Percentiles rank a stretch among this genome's conserved stretches.
These are phyloP conservation scores for Diaperis boleti DNA, from an alignment of 2,888 invertebrate species.

Conservation along the genomic window DNA sequence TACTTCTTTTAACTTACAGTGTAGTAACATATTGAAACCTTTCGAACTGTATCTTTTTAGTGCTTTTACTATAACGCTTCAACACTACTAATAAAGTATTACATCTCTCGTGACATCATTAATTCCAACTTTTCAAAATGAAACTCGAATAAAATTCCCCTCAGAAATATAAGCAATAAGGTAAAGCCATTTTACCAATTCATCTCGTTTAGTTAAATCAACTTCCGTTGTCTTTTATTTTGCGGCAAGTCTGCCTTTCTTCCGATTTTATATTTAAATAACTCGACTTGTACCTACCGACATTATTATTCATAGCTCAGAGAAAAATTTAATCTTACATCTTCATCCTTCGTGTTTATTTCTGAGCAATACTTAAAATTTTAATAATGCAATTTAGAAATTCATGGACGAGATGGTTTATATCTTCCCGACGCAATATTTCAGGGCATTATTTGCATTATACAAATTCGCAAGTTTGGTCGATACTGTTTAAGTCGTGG, in stretches of 20 bases:
- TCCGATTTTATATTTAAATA: slow-evolving; percentile 17
- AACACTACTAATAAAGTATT: too few species aligned
- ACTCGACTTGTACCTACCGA: background rate
- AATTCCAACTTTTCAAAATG: slow-evolving; percentile 7
- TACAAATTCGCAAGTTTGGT: slow-evolving; percentile 21
- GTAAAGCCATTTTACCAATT: slow-evolving; percentile 16
- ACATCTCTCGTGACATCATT: too few species aligned
- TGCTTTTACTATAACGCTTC: too few species aligned
- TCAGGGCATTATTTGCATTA: slow-evolving; percentile 27
- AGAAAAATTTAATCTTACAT: slow-evolving; percentile 27
- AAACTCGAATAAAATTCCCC: slow-evolving; percentile 2
- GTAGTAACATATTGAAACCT: too few species aligned
- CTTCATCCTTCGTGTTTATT: slow-evolving; percentile 18
- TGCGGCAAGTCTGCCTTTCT: slow-evolving; percentile 12
- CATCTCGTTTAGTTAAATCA: slow-evolving; percentile 30
- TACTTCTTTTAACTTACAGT: too few species aligned
- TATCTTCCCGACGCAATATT: slow-evolving; percentile 22
- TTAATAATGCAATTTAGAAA: slow-evolving; percentile 31
- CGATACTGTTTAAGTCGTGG: slow-evolving; percentile 13
- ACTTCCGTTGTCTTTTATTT: slow-evolving; percentile 20
- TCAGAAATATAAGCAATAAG: slow-evolving; percentile 16
- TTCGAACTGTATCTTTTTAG: too few species aligned
- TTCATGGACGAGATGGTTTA: slow-evolving; percentile 26
- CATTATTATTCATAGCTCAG: slow-evolving; percentile 18
- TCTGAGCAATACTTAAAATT: slow-evolving; percentile 23